Base-by-base conservation (phyloP, 2,113 vertebrate species). In the Passerina amoena region DNA sequence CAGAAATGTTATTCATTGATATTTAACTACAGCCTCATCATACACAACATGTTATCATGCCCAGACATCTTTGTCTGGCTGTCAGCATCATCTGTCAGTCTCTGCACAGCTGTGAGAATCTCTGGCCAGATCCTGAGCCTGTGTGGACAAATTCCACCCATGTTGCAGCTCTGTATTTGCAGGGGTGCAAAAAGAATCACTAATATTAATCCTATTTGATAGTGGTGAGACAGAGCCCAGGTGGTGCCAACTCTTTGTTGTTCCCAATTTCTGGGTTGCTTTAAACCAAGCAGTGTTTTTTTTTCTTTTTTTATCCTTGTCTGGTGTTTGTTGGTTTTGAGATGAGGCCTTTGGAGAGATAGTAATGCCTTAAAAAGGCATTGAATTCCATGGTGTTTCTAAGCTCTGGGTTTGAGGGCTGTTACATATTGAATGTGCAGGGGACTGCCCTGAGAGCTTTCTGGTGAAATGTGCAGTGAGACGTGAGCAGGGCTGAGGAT, bases 31-130 rank as follows among this genome's bases (percentile, higher is more conserved):
- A 7, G 72, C 94, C 65, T 95, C 90, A 50, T 90, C 78, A 44
- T 60, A 61, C 20, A 40, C 88, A 95, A 48, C 90, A 8, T 96
- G 80, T 95, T 97, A 90, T 96, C 92, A 82, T 84, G 85, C 48
- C 93, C 96, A 95, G 96, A 90, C 94, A 92, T 96, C 92, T 96
- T 94, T 96, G 93, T 72, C 93, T 94, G 92, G 59, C 89, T 82
- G 59, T 83, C 81, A 78, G 71, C 64, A 38, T 83, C 70, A 70
- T 47, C 76, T 76, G 64, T 75, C 88, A 94, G 80, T 70, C 91
- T 88, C 56, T 79, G 91, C 80, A 88, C 93, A 95, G 96, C 93
- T 95, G 90, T 86, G 87, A 88, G 63, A 19, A 14, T 79, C 69
- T 42, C 90, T 91, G 90, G 79, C 84, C 93, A 92, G 73, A 88